Evolutionary conservation across 2,888 invertebrate species (phyloP).

Genomic region (Mythimna pallens): DNA sequence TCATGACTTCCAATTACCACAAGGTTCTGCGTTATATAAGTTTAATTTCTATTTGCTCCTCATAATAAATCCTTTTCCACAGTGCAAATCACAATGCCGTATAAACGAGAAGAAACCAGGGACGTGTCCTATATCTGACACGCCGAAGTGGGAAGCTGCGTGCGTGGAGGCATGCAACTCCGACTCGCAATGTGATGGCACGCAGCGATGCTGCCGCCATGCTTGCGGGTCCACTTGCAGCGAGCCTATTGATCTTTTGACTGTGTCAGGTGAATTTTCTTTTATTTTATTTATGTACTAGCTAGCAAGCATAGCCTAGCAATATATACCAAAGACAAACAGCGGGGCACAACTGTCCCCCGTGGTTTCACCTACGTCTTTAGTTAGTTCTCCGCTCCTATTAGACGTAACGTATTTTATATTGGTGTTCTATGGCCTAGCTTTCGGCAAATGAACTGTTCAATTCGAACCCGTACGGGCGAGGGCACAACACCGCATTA

Average conservation of each 20-base stretch:
- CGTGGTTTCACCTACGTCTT: too few relatives aligned
- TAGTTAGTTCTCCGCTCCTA: too few relatives aligned
- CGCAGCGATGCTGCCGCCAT: conserved; percentile 93
- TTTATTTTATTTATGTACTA: too few relatives aligned
- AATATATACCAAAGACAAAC: too few relatives aligned
- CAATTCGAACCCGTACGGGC: too few relatives aligned
- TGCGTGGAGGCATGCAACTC: conserved; percentile 91
- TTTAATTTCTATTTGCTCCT: neutral
- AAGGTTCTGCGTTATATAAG: neutral
- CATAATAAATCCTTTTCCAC: conserved; percentile 44
- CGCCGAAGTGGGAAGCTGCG: conserved; percentile 90
- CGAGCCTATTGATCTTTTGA: conserved; percentile 91
- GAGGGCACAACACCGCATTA: too few relatives aligned
- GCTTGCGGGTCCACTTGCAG: conserved; percentile 93
- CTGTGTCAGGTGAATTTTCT: conserved; percentile 86
- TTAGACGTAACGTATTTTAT: too few relatives aligned
- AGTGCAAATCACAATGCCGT: conserved; percentile 92
- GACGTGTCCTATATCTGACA: conserved; percentile 82
- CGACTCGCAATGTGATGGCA: conserved; percentile 93
- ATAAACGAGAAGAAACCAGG: conserved; percentile 86
- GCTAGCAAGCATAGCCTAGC: too few relatives aligned
- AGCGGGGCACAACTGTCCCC: too few relatives aligned
- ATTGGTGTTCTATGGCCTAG: too few relatives aligned
- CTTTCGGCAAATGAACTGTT: too few relatives aligned
- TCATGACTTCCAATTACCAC: neutral